A percentile compares a stretch with the other conserved stretches of the same genome.
These are phyloP conservation scores for Aphodius sticticus DNA, from an alignment of 2,888 invertebrate species.

Conservation along the genomic window DNA sequence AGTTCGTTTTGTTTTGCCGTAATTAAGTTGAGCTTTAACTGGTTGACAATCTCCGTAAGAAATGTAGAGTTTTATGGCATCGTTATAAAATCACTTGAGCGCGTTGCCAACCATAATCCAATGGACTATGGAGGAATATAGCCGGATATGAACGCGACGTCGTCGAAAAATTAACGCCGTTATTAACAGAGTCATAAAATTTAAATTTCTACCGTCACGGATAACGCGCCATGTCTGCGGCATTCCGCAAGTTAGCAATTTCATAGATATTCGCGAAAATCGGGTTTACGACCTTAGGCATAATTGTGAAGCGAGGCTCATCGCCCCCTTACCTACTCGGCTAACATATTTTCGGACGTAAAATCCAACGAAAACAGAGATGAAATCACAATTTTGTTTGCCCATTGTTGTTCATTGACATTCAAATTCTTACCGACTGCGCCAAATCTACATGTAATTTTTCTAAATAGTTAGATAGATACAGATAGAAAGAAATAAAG, in stretches of 20 bases:
- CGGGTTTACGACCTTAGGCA: not conserved
- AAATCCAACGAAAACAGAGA: not conserved
- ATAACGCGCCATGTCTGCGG: not conserved
- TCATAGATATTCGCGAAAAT: slow-evolving; percentile 4
- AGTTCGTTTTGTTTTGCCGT: not conserved
- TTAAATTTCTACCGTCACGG: not conserved
- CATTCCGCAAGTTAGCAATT: not conserved
- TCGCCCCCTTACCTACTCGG: not conserved
- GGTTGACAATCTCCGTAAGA: not conserved
- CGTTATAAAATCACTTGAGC: not conserved
- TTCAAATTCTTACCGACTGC: no score
- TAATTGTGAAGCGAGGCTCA: not conserved
- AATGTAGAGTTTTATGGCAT: not conserved
- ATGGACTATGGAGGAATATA: no score
- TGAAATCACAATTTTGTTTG: not conserved
- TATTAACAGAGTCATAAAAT: not conserved
- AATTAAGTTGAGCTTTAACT: not conserved
- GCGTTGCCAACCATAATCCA: no score
- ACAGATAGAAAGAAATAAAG: no score
- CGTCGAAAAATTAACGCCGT: not conserved
- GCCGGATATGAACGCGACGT: not conserved
- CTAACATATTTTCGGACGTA: not conserved
- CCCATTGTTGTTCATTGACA: no score
- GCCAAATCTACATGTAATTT: no score
- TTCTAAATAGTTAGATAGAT: no score